Evolutionary conservation across 2,797 vertebrate species (phyloP).

Genomic region (Microhierax caerulescens): DNA sequence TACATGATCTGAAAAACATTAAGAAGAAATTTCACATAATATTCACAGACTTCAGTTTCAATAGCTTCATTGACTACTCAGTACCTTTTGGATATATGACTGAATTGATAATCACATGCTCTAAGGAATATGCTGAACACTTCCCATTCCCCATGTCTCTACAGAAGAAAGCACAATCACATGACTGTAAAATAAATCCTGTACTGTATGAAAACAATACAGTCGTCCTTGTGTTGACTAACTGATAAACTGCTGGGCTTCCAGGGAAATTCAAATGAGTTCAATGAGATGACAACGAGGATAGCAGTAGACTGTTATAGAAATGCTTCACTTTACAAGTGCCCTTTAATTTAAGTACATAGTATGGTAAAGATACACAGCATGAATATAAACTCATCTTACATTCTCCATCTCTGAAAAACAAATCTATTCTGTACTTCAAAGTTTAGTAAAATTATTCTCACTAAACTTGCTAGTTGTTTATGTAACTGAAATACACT

Average conservation of each 20-base stretch:
- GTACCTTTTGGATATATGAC: neutral
- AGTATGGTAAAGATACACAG: neutral
- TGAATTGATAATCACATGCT: neutral
- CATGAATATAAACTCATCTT: neutral
- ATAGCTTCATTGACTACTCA: neutral
- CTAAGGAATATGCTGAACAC: neutral
- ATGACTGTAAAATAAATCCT: neutral
- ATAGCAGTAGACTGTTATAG: neutral
- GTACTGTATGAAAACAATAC: neutral
- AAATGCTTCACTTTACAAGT: neutral
- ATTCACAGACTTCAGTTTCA: neutral
- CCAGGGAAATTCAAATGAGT: neutral
- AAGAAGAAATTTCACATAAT: neutral
- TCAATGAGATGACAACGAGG: neutral
- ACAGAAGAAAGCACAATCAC: neutral
- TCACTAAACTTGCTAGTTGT: neutral
- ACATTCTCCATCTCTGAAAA: neutral
- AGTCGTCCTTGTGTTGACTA: neutral
- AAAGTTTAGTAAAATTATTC: neutral
- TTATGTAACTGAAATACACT: neutral
- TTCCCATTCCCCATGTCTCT: neutral
- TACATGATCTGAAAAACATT: constrained; percentile 90
- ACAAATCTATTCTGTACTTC: neutral
- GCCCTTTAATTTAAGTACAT: neutral
- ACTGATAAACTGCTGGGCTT: neutral